A percentile compares a stretch with the other conserved stretches of the same genome.
These are phyloP conservation scores for Trissolcus brochymenae DNA, from an alignment of 2,888 invertebrate genomes.

Conservation along the genomic window DNA sequence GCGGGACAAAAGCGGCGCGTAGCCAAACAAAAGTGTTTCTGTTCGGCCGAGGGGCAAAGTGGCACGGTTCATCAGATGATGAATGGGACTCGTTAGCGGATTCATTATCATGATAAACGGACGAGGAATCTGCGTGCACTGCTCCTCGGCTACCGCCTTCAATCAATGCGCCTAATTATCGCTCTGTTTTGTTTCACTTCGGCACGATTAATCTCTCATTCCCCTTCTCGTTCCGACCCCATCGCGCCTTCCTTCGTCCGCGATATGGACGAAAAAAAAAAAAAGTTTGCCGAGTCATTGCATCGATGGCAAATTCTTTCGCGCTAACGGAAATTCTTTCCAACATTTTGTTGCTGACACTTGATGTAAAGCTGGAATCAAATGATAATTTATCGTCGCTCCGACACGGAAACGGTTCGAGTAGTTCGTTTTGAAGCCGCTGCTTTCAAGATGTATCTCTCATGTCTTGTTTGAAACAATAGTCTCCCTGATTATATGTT, in stretches of 20 bases:
- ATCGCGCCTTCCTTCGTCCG: too few species aligned
- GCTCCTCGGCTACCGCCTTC: conserved; percentile 8
- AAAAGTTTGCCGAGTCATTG: conserved; percentile 45
- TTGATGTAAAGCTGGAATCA: conserved; percentile 47
- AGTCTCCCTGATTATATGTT: too few species aligned
- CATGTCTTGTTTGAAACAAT: not conserved
- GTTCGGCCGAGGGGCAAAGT: conserved; percentile 32
- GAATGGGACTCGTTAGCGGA: conserved; percentile 68
- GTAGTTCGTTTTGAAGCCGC: not conserved
- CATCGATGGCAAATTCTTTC: conserved; percentile 3
- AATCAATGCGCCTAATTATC: conserved; percentile 46
- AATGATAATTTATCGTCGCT: conserved; percentile 52
- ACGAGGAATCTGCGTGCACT: conserved; percentile 60
- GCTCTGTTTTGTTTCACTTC: conserved; percentile 30
- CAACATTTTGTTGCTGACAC: conserved; percentile 34
- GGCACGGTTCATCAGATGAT: conserved; percentile 51
- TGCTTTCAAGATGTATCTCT: not conserved
- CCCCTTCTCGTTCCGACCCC: not conserved
- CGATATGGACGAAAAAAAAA: not conserved
- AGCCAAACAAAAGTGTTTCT: conserved; percentile 38
- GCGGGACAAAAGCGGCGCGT: conserved; percentile 5
- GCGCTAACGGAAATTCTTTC: conserved; percentile 51
- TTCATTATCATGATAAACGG: conserved; percentile 67
- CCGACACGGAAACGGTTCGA: conserved; percentile 27
- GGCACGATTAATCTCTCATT: conserved; percentile 38